Percentiles rank a stretch among this genome's conserved stretches.
phyloP scores from a whole-genome alignment of 2,113 vertebrate species.

The Macquaria ambigua region DNA sequence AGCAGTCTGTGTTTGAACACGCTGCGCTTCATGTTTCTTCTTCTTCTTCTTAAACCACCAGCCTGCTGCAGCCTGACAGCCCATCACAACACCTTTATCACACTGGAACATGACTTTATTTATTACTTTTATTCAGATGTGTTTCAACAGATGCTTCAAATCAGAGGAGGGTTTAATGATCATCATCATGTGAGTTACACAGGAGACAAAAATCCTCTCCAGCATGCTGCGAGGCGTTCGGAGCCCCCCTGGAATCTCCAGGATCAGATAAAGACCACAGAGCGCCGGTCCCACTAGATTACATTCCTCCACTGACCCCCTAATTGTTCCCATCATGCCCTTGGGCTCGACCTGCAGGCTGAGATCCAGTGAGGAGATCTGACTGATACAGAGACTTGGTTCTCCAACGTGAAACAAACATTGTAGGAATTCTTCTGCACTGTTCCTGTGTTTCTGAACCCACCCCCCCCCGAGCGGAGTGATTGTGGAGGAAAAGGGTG shows the following conservation, averaged over 20 bases:
- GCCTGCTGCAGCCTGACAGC: no score
- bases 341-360: slow-evolving; percentile 1
- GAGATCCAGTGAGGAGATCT: not conserved
- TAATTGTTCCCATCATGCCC: slow-evolving; percentile 63
- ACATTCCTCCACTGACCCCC: slow-evolving; percentile 51
- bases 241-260: slow-evolving; percentile 11
- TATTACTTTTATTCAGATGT: not conserved
- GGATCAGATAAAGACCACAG: slow-evolving; percentile 49
- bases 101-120: no score
- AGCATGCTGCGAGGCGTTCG: not conserved
- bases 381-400: not conserved
- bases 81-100: no score
- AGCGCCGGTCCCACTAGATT: not conserved
- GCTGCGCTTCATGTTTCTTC: no score
- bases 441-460: not conserved
- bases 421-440: not conserved
- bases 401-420: not conserved
- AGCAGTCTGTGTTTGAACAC: not conserved
- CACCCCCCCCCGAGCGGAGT: not conserved
- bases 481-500: slow-evolving; percentile 77
- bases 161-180: not conserved
- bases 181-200: no score
- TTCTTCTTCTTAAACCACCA: not conserved
- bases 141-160: not conserved
- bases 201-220: not conserved